These are phyloP conservation scores for Melangyna quadrimaculata DNA, from an alignment of 2,888 invertebrate genomes.

Conservation along the genomic window DNA sequence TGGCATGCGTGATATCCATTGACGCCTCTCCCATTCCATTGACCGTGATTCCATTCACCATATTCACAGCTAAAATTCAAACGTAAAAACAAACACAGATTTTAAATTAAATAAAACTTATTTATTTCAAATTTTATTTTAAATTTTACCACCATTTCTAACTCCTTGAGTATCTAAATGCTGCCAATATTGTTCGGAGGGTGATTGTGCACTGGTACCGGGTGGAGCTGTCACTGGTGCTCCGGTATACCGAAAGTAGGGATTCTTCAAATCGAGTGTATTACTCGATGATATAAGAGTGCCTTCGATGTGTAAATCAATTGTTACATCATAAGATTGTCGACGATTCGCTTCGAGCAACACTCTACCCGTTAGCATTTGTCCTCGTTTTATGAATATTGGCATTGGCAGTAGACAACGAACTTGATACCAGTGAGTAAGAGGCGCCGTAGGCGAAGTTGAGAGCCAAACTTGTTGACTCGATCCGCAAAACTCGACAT, in stretches of 20 bases:
- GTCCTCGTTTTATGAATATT: slow-evolving; percentile 96
- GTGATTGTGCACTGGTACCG: slow-evolving; percentile 93
- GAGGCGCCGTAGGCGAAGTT: slow-evolving; percentile 97
- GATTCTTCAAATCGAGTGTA: slow-evolving; percentile 98
- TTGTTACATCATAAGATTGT: slow-evolving; percentile 99
- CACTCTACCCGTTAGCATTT: slow-evolving; percentile 93
- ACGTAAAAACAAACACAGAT: no score
- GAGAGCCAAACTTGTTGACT: slow-evolving; percentile 97
- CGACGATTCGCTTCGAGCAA: slow-evolving; percentile 95
- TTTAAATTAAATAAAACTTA: slow-evolving; percentile 21
- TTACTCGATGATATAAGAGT: slow-evolving; percentile 93
- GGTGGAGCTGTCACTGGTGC: slow-evolving; percentile 96
- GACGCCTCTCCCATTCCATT: slow-evolving; percentile 88
- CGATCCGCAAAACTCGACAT: slow-evolving; percentile 96
- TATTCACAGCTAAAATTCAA: slow-evolving; percentile 83
- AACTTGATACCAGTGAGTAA: slow-evolving; percentile 99
- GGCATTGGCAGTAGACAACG: slow-evolving; percentile 96
- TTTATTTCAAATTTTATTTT: background rate
- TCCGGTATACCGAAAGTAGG: slow-evolving; percentile 98
- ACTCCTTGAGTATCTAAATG: slow-evolving; percentile 88
- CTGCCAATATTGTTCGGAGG: slow-evolving; percentile 96
- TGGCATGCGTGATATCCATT: slow-evolving; percentile 85
- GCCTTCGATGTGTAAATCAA: slow-evolving; percentile 95
- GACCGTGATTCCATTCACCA: slow-evolving; percentile 89
- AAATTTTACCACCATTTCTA: slow-evolving; percentile 76